Conservation (phyloP, 2,888 invertebrate species). For the Cephalotes varians region DNA sequence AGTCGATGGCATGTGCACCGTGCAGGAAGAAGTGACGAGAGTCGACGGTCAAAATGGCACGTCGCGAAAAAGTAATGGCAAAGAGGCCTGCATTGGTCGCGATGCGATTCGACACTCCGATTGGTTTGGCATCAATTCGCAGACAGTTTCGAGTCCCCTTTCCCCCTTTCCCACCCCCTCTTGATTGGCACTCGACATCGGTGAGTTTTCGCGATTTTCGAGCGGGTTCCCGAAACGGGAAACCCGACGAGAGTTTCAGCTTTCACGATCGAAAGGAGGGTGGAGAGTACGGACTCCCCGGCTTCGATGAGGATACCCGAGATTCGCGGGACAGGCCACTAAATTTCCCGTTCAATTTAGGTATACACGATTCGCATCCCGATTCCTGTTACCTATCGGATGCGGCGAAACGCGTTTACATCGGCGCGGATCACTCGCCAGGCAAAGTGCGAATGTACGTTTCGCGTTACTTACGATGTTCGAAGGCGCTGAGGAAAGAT, state of each 20-base stretch:
- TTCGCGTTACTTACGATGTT: not conserved
- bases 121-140: conserved; percentile 51
- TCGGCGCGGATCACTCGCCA: conserved; percentile 62
- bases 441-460: not conserved
- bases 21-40: conserved; percentile 21
- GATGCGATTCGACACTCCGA: conserved; percentile 36
- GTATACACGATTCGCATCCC: conserved; percentile 79
- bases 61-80: conserved; percentile 35
- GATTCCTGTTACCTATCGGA: conserved; percentile 65
- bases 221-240: conserved; percentile 58
- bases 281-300: conserved; percentile 25
- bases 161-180: not conserved
- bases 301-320: conserved; percentile 66
- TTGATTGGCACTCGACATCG: conserved; percentile 57
- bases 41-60: conserved; percentile 9
- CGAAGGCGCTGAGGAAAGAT: not conserved
- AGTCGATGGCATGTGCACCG: conserved; percentile 3
- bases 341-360: conserved; percentile 85
- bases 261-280: conserved; percentile 64
- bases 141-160: conserved; percentile 18
- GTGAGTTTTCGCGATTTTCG: conserved; percentile 57
- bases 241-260: conserved; percentile 61
- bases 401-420: conserved; percentile 57
- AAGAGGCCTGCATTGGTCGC: conserved; percentile 18
- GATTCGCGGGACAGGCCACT: conserved; percentile 81